Base-by-base conservation (phyloP, 2,797 vertebrate species). In the Pristis pectinata region DNA sequence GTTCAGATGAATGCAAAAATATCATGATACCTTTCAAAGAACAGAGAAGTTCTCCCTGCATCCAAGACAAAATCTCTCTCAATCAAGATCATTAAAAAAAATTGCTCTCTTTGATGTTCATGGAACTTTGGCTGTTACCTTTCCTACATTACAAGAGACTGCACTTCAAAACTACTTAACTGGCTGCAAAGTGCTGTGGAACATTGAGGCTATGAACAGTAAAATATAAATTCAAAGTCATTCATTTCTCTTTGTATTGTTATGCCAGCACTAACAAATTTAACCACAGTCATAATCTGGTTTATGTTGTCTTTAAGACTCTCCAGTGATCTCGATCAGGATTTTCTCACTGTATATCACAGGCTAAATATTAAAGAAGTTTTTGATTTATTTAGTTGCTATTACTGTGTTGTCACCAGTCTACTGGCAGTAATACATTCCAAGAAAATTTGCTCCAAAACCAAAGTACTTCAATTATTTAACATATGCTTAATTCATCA, bases 341-440 rank as follows among this genome's bases (percentile, higher is more conserved):
- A 64, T 64, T 64, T 17, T 79, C 77, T 91, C 87, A 91, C 34
- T 41, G 15, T 22, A 64, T 37, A 89, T 19, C 85, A 61, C 15
- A 64, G 56, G 19, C 34, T 34, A 27, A 64, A 61, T 59, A 91
- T 24, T 37, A 41, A 89, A 1, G 17, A 3, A 9, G 59, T 64
- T 59, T 87, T 64, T 91, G 87, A 64, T 67, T 22, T 91, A 67
- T 64, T 41, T 64, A 91, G n/a, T 59, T 91, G n/a, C 87, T 37
- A 64, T 64, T 41, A 8, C 17, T 64, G 17, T 64, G 59, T 64
- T 91, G 56, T 22, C 85, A 64, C 85, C 19, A 79, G 34, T 64
- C 59, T 24, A 19, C 41, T 91, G n/a, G 19, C n/a, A 91, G 59
- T 24, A 91, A 89, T 22, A 19, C n/a, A 22, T 61, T 89, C 85